Conservation (phyloP, 1,140 invertebrate species). For the Gyrodactylus bullatarudis region DNA sequence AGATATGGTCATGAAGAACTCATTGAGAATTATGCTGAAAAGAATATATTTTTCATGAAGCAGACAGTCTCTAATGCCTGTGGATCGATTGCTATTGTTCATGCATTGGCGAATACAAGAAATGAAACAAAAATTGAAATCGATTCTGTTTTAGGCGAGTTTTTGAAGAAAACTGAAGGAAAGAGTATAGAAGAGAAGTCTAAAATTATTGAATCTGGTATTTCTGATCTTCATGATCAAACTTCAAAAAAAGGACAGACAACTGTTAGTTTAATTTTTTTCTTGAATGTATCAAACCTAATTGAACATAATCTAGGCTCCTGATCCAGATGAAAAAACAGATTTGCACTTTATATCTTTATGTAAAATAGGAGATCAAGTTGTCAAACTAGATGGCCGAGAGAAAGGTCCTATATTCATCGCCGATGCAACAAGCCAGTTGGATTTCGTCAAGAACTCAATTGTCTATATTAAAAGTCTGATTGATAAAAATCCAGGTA, state of each 20-base stretch:
- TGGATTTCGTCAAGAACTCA: not conserved
- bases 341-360: not conserved
- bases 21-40: too few relatives aligned
- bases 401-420: not conserved
- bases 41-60: not conserved
- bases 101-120: not conserved
- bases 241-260: not conserved
- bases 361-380: not conserved
- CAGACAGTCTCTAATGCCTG: not conserved
- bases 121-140: not conserved
- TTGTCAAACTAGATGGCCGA: not conserved
- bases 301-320: too few relatives aligned
- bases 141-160: not conserved
- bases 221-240: not conserved
- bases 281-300: too few relatives aligned
- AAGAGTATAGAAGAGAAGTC: not conserved
- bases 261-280: not conserved
- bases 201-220: not conserved
- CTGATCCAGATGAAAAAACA: not conserved
- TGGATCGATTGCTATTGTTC: not conserved
- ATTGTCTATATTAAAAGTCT: not conserved
- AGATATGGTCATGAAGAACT: not conserved
- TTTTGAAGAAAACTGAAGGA: not conserved
- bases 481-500: not conserved
- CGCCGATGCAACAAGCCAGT: not conserved